phyloP scores from a whole-genome alignment of 2,888 invertebrate genomes.

The Tipula unca region DNA sequence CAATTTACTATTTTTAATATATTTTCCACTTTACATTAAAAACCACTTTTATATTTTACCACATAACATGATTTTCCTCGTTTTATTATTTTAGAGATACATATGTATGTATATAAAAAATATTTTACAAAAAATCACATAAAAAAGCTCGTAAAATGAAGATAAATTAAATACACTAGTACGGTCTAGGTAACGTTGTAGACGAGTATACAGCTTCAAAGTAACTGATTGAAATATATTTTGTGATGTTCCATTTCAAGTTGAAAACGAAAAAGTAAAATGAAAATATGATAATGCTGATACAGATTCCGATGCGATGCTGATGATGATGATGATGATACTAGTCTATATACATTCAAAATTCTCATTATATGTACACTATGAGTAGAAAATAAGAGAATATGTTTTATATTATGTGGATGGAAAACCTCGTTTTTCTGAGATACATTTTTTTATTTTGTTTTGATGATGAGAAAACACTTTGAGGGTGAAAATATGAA shows the following conservation, averaged over 20 bases:
- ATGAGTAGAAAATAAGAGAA: not conserved
- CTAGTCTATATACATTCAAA: not conserved
- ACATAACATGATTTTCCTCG: not conserved
- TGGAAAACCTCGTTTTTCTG: not conserved
- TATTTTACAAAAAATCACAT: not conserved
- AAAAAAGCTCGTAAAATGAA: not conserved
- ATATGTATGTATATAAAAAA: not conserved
- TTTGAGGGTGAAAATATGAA: not conserved
- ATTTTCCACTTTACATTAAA: not conserved
- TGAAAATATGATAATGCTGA: not conserved
- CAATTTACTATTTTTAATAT: not conserved
- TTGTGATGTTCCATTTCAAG: not conserved
- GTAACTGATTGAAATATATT: conserved; percentile 15
- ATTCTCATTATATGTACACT: not conserved
- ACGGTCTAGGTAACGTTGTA: not conserved
- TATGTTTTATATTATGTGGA: not conserved
- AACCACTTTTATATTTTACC: not conserved
- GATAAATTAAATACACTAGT: not conserved
- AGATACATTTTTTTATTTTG: not conserved
- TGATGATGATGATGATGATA: not conserved
- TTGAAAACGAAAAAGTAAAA: not conserved
- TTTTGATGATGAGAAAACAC: not conserved
- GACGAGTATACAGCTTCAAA: conserved; percentile 1
- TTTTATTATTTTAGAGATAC: not conserved
- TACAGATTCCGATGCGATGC: not conserved